These are phyloP conservation scores for Caenorhabditis tropicalis DNA, from an alignment of 1,140 invertebrate genomes.

Conservation along the genomic window DNA sequence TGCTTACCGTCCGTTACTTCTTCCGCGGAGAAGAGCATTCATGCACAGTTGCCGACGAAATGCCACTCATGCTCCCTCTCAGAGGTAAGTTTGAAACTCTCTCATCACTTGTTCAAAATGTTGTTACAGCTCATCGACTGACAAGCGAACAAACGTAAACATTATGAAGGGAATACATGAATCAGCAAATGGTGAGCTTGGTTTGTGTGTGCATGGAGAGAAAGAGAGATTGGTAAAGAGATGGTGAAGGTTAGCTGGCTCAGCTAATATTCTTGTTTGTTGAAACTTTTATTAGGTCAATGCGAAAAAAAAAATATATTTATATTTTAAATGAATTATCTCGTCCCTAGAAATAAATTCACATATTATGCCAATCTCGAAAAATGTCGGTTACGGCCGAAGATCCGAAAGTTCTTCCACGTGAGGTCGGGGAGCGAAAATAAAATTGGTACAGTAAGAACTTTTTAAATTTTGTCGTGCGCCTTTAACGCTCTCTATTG, in stretches of 20 bases:
- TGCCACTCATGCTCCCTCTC: constrained; percentile 81
- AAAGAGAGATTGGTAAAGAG: neutral
- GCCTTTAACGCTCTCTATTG: too few relatives aligned
- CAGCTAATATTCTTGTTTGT: neutral
- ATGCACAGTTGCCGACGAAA: constrained; percentile 82
- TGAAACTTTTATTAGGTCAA: neutral
- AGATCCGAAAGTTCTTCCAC: too few relatives aligned
- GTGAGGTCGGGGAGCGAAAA: too few relatives aligned
- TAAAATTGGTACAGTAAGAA: too few relatives aligned
- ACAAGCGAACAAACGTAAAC: constrained; percentile 29
- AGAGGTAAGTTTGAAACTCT: constrained; percentile 34
- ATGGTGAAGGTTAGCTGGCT: neutral
- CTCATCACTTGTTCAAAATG: neutral
- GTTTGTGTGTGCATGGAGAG: neutral
- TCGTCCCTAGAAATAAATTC: too few relatives aligned
- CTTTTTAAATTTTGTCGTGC: too few relatives aligned
- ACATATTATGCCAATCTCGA: too few relatives aligned
- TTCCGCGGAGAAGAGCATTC: constrained; percentile 82
- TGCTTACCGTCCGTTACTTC: constrained; percentile 84
- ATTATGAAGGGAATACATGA: neutral
- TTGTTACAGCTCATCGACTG: constrained; percentile 30
- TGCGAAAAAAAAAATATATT: neutral
- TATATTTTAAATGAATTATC: too few relatives aligned
- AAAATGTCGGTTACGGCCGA: too few relatives aligned
- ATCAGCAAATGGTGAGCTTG: neutral